Base-by-base conservation (phyloP, 2,888 invertebrate genomes). In the Cantharis rufa region DNA sequence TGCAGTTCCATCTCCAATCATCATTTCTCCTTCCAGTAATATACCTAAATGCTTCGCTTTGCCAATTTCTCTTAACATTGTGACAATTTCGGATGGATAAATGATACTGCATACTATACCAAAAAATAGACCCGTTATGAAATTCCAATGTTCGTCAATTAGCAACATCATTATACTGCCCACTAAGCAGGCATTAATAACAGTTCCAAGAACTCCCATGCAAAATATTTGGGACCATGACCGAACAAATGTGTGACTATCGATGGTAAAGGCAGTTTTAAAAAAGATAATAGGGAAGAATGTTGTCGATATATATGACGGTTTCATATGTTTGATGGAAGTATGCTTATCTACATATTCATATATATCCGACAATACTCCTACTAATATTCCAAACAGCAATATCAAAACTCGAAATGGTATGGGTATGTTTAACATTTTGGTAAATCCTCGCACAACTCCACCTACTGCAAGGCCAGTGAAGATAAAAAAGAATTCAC, bases 11-110 rank as follows among this genome's bases (percentile, higher is more conserved):
- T 70, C 70, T 3, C 75, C 75, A 13, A 78, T 62, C 27, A 78
- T 27, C n/a, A 70, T 15, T 66, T 78, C 78, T 15, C 78, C 75
- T 72, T 78, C 75, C 1, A 78, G 69, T 18, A 78, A 48, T 10
- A 75, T 70, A 10, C 61, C 70, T 5, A 78, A 28, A 24, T 75
- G 78, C 15, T 78, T 78, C 1, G 70, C 27, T 63, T 75, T 72
- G 7, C 75, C 75, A n/a, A 72, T 15, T 62, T 75, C 72, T 16
- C 73, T 75, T 7, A 78, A 18, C n/a, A 75, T 27, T 16, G 16
- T 11, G 11, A 75, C 28, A 18, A 72, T 64, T 70, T 78, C 75
- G 10, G 63, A 16, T 3, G 78, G 75, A 21, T 75, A 66, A 7
- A 68, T 73, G 1, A 62, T 10, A 61, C 70, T 72, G 32, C 75